A percentile compares a stretch with the other conserved stretches of the same genome.
phyloP scores from a whole-genome alignment of 2,888 invertebrate genomes.

The Melinaea menophilus region DNA sequence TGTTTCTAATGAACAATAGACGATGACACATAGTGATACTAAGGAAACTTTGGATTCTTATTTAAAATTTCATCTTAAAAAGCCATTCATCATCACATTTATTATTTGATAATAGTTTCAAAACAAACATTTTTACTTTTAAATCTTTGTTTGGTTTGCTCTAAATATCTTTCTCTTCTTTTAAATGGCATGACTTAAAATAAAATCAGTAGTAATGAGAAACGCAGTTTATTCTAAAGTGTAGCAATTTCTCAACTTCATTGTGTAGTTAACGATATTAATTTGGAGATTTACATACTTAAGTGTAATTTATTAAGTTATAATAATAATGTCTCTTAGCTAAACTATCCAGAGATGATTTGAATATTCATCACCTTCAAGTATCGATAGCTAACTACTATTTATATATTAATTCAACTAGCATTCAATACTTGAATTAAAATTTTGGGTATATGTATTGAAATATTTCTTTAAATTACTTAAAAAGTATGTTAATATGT shows the following conservation, averaged over 20 bases:
- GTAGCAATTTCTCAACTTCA: conserved; percentile 68
- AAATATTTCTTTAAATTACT: no score
- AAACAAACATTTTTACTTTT: background rate
- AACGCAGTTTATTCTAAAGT: conserved; percentile 64
- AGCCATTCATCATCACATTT: background rate
- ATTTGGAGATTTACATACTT: conserved; percentile 5
- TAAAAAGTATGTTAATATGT: no score
- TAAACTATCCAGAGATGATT: background rate
- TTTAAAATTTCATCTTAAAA: no score
- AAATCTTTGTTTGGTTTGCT: conserved; percentile 1
- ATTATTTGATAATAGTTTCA: conserved; percentile 2
- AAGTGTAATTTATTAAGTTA: background rate
- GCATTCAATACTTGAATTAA: no score
- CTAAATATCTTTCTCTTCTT: background rate
- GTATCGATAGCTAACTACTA: no score
- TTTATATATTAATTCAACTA: no score
- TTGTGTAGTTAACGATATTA: conserved; percentile 14
- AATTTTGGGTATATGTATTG: no score
- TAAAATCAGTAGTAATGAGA: conserved; percentile 69
- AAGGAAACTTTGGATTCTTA: conserved; percentile 1
- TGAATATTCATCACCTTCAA: background rate
- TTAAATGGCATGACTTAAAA: conserved; percentile 16
- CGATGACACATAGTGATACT: conserved; percentile 29
- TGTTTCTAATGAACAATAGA: conserved; percentile 45
- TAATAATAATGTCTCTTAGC: no score